Evolutionary conservation across 2,113 vertebrate species (phyloP).

Genomic region (Dipodomys merriami): DNA sequence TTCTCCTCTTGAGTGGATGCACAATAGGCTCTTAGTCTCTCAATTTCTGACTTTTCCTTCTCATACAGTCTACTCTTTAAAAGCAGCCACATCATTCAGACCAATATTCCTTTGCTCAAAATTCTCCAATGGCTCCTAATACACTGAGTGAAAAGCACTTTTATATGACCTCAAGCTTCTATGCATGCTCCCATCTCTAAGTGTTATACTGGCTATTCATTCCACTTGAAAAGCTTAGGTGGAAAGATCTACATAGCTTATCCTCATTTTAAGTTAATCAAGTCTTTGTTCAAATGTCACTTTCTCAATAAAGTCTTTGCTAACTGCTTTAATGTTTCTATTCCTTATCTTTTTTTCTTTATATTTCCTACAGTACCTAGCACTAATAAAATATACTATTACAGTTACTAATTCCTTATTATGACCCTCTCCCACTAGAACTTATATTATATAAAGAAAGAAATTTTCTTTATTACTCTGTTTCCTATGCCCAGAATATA

Average conservation of each 20-base stretch:
- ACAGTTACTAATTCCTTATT: neutral
- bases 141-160: neutral
- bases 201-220: neutral
- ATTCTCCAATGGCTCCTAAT: neutral
- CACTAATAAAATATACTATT: neutral
- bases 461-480: constrained; percentile 14
- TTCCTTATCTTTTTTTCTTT: neutral
- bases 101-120: neutral
- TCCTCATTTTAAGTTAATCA: neutral
- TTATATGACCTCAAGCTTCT: neutral
- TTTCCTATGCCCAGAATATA: neutral
- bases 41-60: neutral
- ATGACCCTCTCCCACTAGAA: neutral
- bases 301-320: neutral
- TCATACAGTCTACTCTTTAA: neutral
- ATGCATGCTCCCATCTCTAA: neutral
- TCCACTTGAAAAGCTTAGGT: neutral
- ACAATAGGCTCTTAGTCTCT: neutral
- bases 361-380: neutral
- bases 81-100: neutral
- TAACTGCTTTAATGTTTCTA: constrained; percentile 20
- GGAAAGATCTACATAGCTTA: neutral
- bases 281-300: neutral
- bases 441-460: neutral
- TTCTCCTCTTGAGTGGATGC: neutral